phyloP scores from a whole-genome alignment of 2,888 invertebrate species.

The Cataglyphis cursor region DNA sequence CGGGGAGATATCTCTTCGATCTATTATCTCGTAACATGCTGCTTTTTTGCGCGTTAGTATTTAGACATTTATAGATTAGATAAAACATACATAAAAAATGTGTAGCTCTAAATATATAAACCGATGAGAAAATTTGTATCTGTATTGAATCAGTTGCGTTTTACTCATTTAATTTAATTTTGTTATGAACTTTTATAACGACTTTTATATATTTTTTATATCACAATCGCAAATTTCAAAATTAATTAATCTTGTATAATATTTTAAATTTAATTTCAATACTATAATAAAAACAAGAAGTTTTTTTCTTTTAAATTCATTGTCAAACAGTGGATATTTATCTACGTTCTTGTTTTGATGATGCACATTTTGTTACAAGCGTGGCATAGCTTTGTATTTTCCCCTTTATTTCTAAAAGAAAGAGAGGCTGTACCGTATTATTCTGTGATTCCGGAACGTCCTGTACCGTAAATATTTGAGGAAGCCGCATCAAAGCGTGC shows the following conservation, averaged over 20 bases:
- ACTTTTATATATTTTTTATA: not conserved
- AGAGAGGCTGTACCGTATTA: conserved; percentile 50
- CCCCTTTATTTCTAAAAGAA: conserved; percentile 37
- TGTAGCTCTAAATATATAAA: conserved; percentile 39
- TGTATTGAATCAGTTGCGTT: not conserved
- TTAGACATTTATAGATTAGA: not conserved
- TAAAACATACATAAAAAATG: not conserved
- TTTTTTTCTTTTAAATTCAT: not conserved
- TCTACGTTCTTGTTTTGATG: conserved; percentile 2
- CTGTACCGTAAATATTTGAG: conserved; percentile 57
- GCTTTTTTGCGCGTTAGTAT: conserved; percentile 23
- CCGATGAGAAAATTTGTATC: conserved; percentile 17
- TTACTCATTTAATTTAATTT: not conserved
- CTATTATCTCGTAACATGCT: conserved; percentile 41
- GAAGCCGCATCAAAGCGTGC: conserved; percentile 54
- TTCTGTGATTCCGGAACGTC: conserved; percentile 54
- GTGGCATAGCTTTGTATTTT: conserved; percentile 14
- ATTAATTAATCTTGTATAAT: not conserved
- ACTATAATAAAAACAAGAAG: not conserved
- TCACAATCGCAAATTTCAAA: not conserved
- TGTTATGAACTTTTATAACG: not conserved
- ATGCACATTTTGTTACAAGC: conserved; percentile 22
- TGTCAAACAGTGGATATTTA: not conserved
- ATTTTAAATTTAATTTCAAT: not conserved
- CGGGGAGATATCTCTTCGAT: conserved; percentile 41